phyloP scores from a whole-genome alignment of 2,888 invertebrate genomes.

The Hirtodrosophila cameraria region DNA sequence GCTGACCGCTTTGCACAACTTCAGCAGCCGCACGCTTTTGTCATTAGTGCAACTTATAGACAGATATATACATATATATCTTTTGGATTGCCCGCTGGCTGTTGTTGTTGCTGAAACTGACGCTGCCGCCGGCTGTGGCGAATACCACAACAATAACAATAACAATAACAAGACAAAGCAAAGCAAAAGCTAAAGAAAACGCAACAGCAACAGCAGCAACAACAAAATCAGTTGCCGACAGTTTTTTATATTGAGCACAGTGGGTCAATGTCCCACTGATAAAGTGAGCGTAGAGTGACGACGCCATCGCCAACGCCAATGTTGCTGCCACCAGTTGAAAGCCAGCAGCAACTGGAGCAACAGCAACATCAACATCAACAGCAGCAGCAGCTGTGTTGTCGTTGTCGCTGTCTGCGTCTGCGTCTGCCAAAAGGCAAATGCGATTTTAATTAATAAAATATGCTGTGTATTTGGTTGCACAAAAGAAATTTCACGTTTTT shows the following conservation, averaged over 20 bases:
- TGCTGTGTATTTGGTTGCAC: constrained; percentile 71
- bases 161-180: constrained; percentile 46
- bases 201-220: constrained; percentile 34
- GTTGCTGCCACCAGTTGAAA: constrained; percentile 60
- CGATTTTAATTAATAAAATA: constrained; percentile 79
- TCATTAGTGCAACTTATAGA: constrained; percentile 55
- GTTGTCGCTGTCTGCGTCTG: constrained; percentile 20
- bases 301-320: constrained; percentile 28
- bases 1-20: constrained; percentile 51
- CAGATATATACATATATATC: constrained; percentile 27
- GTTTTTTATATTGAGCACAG: constrained; percentile 81
- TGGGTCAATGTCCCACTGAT: constrained; percentile 84
- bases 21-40: constrained; percentile 56
- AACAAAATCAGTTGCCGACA: constrained; percentile 76
- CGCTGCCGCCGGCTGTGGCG: constrained; percentile 51
- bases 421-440: constrained; percentile 69
- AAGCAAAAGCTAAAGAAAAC: constrained; percentile 34
- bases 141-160: constrained; percentile 40
- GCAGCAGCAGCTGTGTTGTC: background rate
- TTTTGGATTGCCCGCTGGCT: constrained; percentile 41
- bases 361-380: constrained; percentile 33
- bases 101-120: constrained; percentile 33
- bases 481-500: constrained; percentile 70
- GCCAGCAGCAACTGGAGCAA: constrained; percentile 73
- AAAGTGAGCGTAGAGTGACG: constrained; percentile 71